Conservation (phyloP, 2,797 vertebrate genomes). For the Mormyrops attenuatus region DNA sequence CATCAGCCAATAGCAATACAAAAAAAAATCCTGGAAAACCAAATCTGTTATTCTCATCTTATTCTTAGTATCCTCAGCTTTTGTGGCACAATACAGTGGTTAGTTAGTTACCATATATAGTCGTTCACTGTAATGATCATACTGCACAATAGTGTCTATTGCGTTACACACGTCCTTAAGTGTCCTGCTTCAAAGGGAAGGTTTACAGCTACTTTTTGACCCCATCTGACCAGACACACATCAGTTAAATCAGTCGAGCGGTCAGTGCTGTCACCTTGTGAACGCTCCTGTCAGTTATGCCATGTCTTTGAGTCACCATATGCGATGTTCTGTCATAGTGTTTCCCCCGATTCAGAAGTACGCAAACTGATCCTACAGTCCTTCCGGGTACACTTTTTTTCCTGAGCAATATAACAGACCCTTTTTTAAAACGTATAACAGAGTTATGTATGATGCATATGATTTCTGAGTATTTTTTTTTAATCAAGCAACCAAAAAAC, state of each 20-base stretch:
- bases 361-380: neutral
- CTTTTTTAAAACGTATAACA: neutral
- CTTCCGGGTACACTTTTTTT: neutral
- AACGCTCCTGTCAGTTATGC: neutral
- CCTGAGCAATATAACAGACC: neutral
- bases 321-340: neutral
- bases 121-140: neutral
- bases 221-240: neutral
- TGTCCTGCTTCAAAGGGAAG: neutral
- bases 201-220: neutral
- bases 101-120: neutral
- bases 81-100: neutral
- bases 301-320: neutral
- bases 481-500: neutral
- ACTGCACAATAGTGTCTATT: neutral
- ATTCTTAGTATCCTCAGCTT: neutral
- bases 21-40: neutral
- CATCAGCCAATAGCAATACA: neutral
- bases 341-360: neutral
- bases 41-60: neutral
- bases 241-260: neutral
- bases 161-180: neutral
- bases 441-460: neutral
- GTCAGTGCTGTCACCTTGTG: constrained; percentile 4
- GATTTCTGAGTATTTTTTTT: neutral